Evolutionary conservation across 2,888 invertebrate species (phyloP).

Genomic region (Ichneumoninae sp.): DNA sequence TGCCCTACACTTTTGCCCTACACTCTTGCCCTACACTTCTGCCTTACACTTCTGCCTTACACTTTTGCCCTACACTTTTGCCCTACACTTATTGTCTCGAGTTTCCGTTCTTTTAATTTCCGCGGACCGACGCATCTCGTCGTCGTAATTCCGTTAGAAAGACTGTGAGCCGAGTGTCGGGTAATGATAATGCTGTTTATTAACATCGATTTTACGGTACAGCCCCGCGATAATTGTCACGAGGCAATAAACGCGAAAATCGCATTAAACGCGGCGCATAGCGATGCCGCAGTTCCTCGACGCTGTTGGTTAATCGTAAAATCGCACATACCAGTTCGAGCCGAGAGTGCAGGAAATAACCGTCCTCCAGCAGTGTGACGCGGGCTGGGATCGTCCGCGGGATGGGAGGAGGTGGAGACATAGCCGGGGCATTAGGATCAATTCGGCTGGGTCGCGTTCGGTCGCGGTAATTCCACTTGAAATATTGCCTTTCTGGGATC

Average conservation of each 20-base stretch:
- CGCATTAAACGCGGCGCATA: slow-evolving; percentile 18
- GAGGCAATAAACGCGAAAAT: slow-evolving; percentile 37
- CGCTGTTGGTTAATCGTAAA: slow-evolving; percentile 45
- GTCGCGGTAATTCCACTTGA: slow-evolving; percentile 53
- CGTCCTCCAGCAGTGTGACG: background rate
- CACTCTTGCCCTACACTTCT: too few species aligned
- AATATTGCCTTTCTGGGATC: slow-evolving; percentile 57
- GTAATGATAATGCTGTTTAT: slow-evolving; percentile 14
- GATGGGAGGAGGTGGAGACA: slow-evolving; percentile 11
- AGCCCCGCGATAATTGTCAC: slow-evolving; percentile 19
- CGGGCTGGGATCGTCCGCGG: slow-evolving; percentile 22
- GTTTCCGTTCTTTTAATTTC: background rate
- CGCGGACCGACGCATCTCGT: background rate
- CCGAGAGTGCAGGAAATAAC: slow-evolving; percentile 19
- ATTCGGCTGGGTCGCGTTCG: slow-evolving; percentile 41
- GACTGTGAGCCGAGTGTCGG: slow-evolving; percentile 4
- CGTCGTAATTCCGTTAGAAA: background rate
- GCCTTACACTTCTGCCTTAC: too few species aligned
- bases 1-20: too few species aligned
- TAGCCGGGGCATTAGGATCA: slow-evolving; percentile 38
- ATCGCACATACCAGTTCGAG: slow-evolving; percentile 28
- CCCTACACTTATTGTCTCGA: too few species aligned
- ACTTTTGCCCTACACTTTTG: too few species aligned
- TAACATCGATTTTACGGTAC: slow-evolving; percentile 3
- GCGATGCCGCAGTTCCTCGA: background rate